Percentiles rank a stretch among this genome's conserved stretches.
Conservation (phyloP, 2,888 invertebrate genomes). For the Thymelicus acteon region DNA sequence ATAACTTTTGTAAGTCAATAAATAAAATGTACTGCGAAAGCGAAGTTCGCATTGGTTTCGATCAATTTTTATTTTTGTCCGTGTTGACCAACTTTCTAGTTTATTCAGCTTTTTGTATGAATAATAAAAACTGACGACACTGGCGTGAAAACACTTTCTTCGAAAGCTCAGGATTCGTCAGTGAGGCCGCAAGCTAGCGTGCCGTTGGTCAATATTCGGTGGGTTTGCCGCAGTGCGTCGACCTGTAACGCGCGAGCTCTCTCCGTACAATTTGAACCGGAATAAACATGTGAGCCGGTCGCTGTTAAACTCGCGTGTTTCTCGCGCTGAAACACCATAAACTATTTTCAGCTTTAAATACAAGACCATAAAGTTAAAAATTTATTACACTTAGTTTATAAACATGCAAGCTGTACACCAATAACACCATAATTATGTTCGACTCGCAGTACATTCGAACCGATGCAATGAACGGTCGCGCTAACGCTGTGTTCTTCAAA, state of each 20-base stretch:
- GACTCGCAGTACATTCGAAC: constrained; percentile 37
- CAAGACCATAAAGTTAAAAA: constrained; percentile 18
- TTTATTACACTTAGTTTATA: constrained; percentile 19
- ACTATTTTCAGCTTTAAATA: constrained; percentile 20
- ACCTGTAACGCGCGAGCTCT: constrained; percentile 27
- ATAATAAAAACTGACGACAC: constrained; percentile 24
- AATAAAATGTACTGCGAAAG: not conserved
- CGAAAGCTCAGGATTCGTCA: constrained; percentile 33
- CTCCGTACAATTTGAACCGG: constrained; percentile 32
- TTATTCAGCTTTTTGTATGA: constrained; percentile 18
- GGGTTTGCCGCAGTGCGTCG: constrained; percentile 39
- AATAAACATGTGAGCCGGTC: constrained; percentile 25
- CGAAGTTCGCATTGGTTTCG: not conserved
- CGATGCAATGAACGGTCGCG: constrained; percentile 40
- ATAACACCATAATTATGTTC: constrained; percentile 19
- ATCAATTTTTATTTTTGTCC: not conserved
- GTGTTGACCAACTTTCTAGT: constrained; percentile 11
- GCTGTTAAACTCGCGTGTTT: constrained; percentile 19
- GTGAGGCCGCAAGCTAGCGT: constrained; percentile 10
- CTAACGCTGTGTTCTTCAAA: constrained; percentile 26
- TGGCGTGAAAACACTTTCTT: constrained; percentile 14
- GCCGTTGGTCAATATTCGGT: constrained; percentile 24
- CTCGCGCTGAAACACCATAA: constrained; percentile 3
- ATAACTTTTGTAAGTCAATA: not conserved
- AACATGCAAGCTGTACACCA: constrained; percentile 29